Conservation (phyloP, 2,888 invertebrate genomes). For the Syrista parreyssii region DNA sequence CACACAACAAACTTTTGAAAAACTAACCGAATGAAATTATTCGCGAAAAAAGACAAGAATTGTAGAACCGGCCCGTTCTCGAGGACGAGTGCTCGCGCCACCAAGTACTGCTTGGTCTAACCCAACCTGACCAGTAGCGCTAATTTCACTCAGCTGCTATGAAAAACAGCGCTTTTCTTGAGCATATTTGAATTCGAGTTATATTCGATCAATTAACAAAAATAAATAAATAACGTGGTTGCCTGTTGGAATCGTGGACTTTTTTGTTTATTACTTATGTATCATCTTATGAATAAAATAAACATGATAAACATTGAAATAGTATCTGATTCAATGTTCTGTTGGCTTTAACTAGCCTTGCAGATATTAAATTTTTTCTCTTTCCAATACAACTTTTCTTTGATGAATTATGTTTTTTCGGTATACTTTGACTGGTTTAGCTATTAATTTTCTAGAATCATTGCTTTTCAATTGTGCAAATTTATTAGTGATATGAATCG, state of each 20-base stretch:
- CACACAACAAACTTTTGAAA: not conserved
- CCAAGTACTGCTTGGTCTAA: not conserved
- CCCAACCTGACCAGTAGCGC: not conserved
- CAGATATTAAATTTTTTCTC: not conserved
- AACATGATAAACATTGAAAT: not conserved
- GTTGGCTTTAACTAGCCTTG: not conserved
- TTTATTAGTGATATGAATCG: not conserved
- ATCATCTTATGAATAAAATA: not conserved
- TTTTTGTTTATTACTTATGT: not conserved
- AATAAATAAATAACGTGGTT: not conserved
- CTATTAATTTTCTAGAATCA: not conserved
- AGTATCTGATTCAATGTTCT: not conserved
- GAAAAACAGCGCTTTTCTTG: not conserved
- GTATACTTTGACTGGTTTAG: not conserved
- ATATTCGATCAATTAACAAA: not conserved
- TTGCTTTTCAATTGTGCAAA: not conserved
- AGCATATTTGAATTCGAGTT: not conserved
- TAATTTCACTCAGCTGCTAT: not conserved
- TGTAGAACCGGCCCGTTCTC: slow-evolving; percentile 9
- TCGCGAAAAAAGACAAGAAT: slow-evolving; percentile 45
- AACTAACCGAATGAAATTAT: slow-evolving; percentile 19
- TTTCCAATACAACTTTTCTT: not conserved
- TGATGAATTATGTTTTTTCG: not conserved
- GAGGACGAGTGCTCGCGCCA: not conserved
- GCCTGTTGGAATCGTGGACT: not conserved